Evolutionary conservation across 2,113 vertebrate genomes (phyloP), one percentile per base, ranked within the genome.

Genomic region (Catharus minimus): DNA sequence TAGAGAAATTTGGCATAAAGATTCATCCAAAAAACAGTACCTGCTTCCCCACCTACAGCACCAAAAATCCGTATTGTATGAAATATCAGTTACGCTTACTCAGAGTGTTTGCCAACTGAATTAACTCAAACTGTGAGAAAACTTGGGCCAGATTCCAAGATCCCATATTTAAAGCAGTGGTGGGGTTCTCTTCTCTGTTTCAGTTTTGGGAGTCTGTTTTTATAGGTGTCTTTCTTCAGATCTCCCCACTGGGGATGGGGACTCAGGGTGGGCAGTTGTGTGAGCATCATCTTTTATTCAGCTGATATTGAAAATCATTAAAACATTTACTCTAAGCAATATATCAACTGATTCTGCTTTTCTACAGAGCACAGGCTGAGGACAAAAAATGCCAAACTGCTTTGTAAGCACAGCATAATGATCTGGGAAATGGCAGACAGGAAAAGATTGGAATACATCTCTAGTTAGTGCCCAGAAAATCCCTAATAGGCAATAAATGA

Each of bases 201-300:
- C 36, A 33, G 11, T 52, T 85, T 39, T 18, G 19, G 26, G 32
- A 5, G 2, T n/a, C 11, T 28, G 12, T 49, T 80, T 44, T 0
- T 53, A 33, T 12, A 28, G 41, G 8, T 18, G 2, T 64, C 10
- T 53, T 82, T 64, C 36, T 75, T 62, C 66, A 72, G 11, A 24
- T 66, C 18, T 53, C 32, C 27, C 10, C 23, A 4, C 2, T 32
- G 20, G 10, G 3, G 18, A 38, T 2, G 0, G 11, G n/a, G 20
- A 26, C 36, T 19, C 46, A 28, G 30, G 5, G 11, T 41, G n/a
- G 22, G 57, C 72, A 89, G 46, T 2, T 82, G n/a, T 32, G 41
- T 61, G n/a, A 76, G 16, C n/a, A 23, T 15, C n/a, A 26, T 15
- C 18, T 64, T 14, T 62, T 46, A 43, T 7, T 43, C 6, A 43